Evolutionary conservation across 2,888 invertebrate species (phyloP), one percentile per base, ranked within the genome.

Genomic region (Liopterus haemorrhoidalis): DNA sequence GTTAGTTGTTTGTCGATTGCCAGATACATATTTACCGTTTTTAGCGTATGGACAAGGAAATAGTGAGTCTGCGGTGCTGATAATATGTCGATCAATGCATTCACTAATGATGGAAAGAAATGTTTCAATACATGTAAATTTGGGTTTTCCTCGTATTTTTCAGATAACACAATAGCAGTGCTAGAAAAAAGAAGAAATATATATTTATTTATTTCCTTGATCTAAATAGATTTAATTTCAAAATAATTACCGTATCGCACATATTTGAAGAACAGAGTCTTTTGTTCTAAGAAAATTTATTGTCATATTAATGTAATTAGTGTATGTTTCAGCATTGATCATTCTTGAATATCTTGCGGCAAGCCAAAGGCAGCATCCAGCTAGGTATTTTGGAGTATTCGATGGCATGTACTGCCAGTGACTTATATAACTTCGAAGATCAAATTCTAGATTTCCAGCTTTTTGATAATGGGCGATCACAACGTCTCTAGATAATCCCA

Each of bases 401-500:
- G n/a, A n/a, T n/a, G n/a, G n/a, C n/a, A n/a, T n/a, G 46, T 62
- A 64, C 8, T 65, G 59, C 2, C 68, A 67, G 35, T 66, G 57
- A 2, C 63, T 66, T 28, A 69, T 56, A 55, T 68, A 68, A 44
- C 67, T 66, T 1, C 61, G 49, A 24, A 69, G 54, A 56, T 68
- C 66, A 42, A 69, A 69, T 44, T 64, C 32, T 9, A 39, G 18
- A 11, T 9, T 45, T 15, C 36, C 39, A 14, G 31, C 5, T 14
- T 25, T 27, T n/a, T n/a, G n/a, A 15, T 15, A 41, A 20, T 20
- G 16, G 12, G 19, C 28, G 2, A 46, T 21, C 5, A 46, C 59
- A 11, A 68, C 49, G 37, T 68, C 70, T 24, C 72, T 72, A 11
- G 72, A 72, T 16, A 70, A 66, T 32, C 78, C 79, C 4, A 83